Base-by-base conservation (phyloP, 30 jellyfish, hydroid and myxozoan genomes). In the Phacellophora camtschatica region DNA sequence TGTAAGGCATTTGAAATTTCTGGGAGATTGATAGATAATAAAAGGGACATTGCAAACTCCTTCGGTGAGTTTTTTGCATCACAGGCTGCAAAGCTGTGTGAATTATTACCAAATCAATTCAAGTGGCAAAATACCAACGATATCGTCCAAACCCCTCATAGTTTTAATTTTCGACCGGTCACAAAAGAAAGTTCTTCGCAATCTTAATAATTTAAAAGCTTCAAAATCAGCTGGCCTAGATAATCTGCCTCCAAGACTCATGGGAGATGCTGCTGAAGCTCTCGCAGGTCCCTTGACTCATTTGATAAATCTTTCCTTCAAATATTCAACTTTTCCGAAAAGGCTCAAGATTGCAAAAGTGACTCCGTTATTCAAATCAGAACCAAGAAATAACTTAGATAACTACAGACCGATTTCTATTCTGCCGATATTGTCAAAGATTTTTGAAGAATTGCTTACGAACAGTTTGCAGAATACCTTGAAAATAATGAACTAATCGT, bases 51-150 rank as follows among this genome's bases (percentile, higher is more conserved):
- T 58, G 88, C 88, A 76, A 76, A 41, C 81, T 56, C 79, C 88
- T 76, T 76, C 83, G 43, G 77, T 43, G 74, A 79, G 73, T 62
- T 43, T 79, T 77, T 79, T 79, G 90, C 65, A 79, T 61, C 90
- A 43, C 83, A 79, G 64, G 84, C 84, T 65, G 74, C 74, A 77
- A 77, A 77, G 81, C 75, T 77, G 89, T 77, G 84, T 48, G 75
- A 48, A 48, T 66, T 80, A 66, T 57, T 77, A 61, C 89, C 81
- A 5, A 77, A 62, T 63, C 83, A 80, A 66, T 80, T 80, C 92
- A 80, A 46, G 35, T 80, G 85, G 85, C 67, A 64, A 30, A 64
- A 80, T 64, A 80, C 77, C 76, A 63, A 53, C 35, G 72, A 58
- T 77, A 49, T 63, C 41, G 75, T 46, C 84, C 83, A 77, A 61